Evolutionary conservation across 1,140 invertebrate species (phyloP), one percentile per base, ranked within the genome.

Genomic region (Chlorops oryzae): DNA sequence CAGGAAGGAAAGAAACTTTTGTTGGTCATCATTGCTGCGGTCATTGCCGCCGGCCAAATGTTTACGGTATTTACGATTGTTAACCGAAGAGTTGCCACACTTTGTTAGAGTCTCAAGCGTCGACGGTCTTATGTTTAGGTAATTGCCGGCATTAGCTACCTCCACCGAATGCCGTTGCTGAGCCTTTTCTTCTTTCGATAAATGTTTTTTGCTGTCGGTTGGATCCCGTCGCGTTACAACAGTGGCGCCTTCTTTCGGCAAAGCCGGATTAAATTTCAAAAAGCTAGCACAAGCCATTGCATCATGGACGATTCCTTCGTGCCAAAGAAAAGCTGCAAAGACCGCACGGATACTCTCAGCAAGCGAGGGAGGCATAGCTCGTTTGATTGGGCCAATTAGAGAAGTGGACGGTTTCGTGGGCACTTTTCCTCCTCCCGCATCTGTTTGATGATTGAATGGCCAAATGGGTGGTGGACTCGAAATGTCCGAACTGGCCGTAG

Each of bases 201-300:
- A 28, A 47, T 72, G 48, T 47, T 62, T 5, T 47, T 59, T 52
- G 50, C 59, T 35, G 62, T 64, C 46, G 54, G 51, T 50, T 59
- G 75, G 43, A 70, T 73, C 69, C 10, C 68, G 58, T 0, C 80
- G 71, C 0, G 85, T 88, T 0, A 89, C 81, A 12, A 88, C 86
- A 2, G 81, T 75, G 17, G 85, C 83, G 4, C 86, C 86, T 59
- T 88, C 80, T 62, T 91, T 91, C 5, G 87, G 86, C 47, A 95
- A 73, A 17, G 83, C 82, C 5, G 92, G 92, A 72, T 96, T 92
- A 68, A 97, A 97, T 74, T 96, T 96, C 0, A 98, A 75, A 66
- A 93, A 98, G 4, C 93, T 92, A 1, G 94, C 92, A 66, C 92
- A 95, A 0, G 94, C 92, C 86, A 98, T 97, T 5, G 93, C 93